Evolutionary conservation across 2,797 vertebrate genomes (phyloP).

Genomic region (Acanthurus tractus): DNA sequence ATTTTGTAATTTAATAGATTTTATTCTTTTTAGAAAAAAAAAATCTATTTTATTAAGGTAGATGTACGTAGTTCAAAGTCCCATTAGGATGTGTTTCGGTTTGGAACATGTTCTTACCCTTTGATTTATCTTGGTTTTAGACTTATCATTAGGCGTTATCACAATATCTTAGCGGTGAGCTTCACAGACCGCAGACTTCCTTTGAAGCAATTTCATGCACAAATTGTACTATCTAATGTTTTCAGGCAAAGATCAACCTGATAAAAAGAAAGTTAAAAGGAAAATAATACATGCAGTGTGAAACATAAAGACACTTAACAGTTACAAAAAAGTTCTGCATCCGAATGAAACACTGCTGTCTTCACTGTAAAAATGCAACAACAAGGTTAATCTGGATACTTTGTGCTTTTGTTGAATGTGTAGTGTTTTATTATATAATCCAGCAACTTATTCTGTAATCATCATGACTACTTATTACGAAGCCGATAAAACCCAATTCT

Average conservation of each 20-base stretch:
- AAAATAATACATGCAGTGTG: neutral
- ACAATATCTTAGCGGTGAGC: slow-evolving; percentile 11
- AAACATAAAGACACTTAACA: neutral
- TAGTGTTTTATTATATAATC: neutral
- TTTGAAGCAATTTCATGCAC: neutral
- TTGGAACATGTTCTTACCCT: neutral
- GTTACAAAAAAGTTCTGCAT: neutral
- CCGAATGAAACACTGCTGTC: neutral
- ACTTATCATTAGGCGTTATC: slow-evolving; percentile 2
- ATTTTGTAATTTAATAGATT: neutral
- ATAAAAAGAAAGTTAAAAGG: neutral
- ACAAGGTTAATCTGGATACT: neutral
- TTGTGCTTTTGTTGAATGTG: neutral
- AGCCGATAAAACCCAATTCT: neutral
- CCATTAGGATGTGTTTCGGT: neutral
- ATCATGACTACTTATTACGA: neutral
- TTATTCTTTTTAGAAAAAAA: neutral
- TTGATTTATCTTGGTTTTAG: neutral
- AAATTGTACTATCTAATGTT: neutral
- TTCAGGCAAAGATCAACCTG: slow-evolving; percentile 5
- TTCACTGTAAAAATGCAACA: neutral
- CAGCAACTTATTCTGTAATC: neutral
- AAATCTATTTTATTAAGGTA: no score
- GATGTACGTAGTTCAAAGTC: neutral
- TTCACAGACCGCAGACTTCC: neutral